Evolutionary conservation across 2,888 invertebrate species (phyloP).

Genomic region (Pycnomerus fuliginosus): DNA sequence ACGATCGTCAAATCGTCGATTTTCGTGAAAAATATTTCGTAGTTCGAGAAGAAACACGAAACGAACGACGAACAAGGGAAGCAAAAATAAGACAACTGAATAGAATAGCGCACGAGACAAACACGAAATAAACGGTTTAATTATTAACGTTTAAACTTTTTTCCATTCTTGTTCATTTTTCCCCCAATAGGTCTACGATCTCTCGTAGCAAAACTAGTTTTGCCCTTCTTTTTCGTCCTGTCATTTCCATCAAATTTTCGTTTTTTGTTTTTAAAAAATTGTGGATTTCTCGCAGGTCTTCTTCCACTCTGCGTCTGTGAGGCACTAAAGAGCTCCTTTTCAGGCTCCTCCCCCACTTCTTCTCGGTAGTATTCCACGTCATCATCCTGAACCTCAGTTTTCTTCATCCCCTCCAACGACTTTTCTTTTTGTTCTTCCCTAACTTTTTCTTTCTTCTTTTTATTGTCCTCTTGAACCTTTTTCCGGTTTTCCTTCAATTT

Average conservation of each 20-base stretch:
- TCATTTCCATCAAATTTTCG: conserved; percentile 3
- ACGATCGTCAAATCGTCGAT: conserved; percentile 50
- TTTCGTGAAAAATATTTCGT: conserved; percentile 72
- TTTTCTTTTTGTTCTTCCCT: conserved; percentile 68
- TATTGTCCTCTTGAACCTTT: conserved; percentile 72
- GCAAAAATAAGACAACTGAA: conserved; percentile 43
- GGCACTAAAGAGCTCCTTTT: conserved; percentile 61
- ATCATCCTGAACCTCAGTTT: conserved; percentile 58
- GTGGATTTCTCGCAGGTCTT: conserved; percentile 30
- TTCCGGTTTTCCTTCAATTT: conserved; percentile 77
- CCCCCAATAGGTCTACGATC: conserved; percentile 44
- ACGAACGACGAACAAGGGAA: conserved; percentile 58
- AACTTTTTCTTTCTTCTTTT: conserved; percentile 64
- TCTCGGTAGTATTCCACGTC: conserved; percentile 81
- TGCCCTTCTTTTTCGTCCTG: conserved; percentile 26
- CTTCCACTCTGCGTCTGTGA: conserved; percentile 24
- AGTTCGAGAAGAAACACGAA: conserved; percentile 64
- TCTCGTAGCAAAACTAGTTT: conserved; percentile 41
- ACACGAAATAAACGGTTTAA: no score
- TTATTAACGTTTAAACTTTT: no score
- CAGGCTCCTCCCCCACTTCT: conserved; percentile 88
- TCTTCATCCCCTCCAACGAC: conserved; percentile 66
- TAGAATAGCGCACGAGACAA: conserved; percentile 39
- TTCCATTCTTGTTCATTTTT: conserved; percentile 5
- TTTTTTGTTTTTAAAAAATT: conserved; percentile 39